phyloP scores from a whole-genome alignment of 1,140 invertebrate genomes.

The Brachionus angularis region DNA sequence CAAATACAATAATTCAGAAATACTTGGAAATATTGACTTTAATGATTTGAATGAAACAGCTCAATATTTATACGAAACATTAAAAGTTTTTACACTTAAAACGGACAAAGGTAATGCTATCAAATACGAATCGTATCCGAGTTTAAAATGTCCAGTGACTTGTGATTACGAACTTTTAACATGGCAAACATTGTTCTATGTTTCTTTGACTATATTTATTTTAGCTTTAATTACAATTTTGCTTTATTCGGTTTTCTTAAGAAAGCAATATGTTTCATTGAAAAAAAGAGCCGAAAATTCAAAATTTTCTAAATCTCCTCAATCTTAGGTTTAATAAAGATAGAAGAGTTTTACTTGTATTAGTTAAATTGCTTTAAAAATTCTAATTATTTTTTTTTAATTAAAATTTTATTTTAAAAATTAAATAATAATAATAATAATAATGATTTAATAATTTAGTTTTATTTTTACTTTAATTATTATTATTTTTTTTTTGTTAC shows the following conservation, averaged over 20 bases:
- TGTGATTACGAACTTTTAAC: constrained; percentile 2
- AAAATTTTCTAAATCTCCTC: constrained; percentile 22
- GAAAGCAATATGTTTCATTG: constrained; percentile 19
- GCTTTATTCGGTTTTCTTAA: constrained; percentile 31
- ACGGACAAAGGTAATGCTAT: background rate
- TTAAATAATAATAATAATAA: no score
- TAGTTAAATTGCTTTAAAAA: no score
- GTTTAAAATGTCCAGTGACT: constrained; percentile 25
- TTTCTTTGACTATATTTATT: constrained; percentile 15
- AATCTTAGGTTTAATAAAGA: no score
- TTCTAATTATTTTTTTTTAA: no score
- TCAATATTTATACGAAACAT: background rate
- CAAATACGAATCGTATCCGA: constrained; percentile 13
- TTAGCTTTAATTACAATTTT: constrained; percentile 10
- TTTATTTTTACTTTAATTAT: no score
- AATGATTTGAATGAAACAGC: constrained; percentile 8
- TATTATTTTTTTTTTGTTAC: no score
- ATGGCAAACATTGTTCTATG: constrained; percentile 29
- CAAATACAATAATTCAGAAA: background rate
- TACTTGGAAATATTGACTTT: constrained; percentile 3
- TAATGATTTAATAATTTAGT: no score
- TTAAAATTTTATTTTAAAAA: no score
- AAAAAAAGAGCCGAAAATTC: constrained; percentile 23
- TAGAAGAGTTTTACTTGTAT: no score
- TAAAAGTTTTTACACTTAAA: constrained; percentile 1